Evolutionary conservation across 1,140 invertebrate species (phyloP).

Genomic region (Phymorhynchus buccinoides): DNA sequence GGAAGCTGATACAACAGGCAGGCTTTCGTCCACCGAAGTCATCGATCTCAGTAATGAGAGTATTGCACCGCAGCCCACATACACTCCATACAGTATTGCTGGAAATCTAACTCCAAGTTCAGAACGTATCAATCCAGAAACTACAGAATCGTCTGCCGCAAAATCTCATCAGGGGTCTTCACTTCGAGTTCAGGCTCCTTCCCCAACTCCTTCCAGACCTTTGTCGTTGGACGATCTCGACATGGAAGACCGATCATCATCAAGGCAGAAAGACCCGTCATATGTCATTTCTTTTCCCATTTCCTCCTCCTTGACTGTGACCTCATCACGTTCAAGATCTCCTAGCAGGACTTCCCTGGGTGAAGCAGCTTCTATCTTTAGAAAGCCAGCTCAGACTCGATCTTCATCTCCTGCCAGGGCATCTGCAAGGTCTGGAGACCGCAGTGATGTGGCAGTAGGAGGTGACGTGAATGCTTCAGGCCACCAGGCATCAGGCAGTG

Average conservation of each 20-base stretch:
- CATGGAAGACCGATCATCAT: not conserved
- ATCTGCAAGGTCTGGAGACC: not conserved
- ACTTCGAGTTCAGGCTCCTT: not conserved
- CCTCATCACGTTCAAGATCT: not conserved
- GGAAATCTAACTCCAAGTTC: not conserved
- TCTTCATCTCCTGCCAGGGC: not conserved
- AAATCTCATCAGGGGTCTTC: not conserved
- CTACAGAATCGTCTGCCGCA: not conserved
- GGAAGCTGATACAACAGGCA: constrained; percentile 6
- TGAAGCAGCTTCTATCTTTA: not conserved
- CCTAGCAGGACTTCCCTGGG: not conserved
- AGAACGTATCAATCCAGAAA: not conserved
- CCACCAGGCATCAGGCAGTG: not conserved
- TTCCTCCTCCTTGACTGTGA: not conserved
- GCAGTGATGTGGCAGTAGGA: not conserved
- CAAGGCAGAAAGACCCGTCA: not conserved
- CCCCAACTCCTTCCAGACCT: constrained; percentile 1
- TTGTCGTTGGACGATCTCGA: constrained; percentile 28
- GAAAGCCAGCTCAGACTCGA: not conserved
- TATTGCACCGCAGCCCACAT: not conserved
- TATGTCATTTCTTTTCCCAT: not conserved
- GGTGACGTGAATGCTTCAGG: not conserved
- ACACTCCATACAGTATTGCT: not conserved
- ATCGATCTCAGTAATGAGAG: not conserved
- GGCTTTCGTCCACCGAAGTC: too few relatives aligned